Percentiles rank a stretch among this genome's conserved stretches.
phyloP scores from a whole-genome alignment of 2,797 vertebrate species.

The Agapornis canus region DNA sequence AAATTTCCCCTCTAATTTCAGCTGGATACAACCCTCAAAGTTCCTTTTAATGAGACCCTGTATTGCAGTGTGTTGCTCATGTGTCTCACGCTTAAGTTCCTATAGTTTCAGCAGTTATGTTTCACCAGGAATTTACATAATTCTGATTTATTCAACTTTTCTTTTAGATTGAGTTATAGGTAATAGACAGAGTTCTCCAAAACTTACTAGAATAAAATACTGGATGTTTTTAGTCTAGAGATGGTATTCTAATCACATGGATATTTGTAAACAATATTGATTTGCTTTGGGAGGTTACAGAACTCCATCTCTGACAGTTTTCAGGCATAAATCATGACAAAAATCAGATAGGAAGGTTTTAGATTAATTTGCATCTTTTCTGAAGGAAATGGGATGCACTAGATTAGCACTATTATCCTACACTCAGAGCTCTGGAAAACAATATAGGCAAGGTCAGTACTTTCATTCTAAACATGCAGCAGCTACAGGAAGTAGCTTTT shows the following conservation, averaged over 20 bases:
- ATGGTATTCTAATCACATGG: background rate
- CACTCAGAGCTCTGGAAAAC: background rate
- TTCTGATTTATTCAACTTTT: background rate
- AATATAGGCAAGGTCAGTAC: background rate
- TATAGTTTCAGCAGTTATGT: background rate
- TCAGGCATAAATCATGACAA: background rate
- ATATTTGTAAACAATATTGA: background rate
- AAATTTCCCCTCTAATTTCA: background rate
- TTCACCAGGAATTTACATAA: background rate
- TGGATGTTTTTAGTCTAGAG: background rate
- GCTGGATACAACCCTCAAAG: background rate
- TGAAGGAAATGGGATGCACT: background rate
- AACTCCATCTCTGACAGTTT: background rate
- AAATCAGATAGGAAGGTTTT: background rate
- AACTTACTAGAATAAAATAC: background rate
- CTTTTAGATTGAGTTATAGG: background rate
- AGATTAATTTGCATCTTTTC: background rate
- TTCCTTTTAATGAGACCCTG: background rate
- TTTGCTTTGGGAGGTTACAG: background rate
- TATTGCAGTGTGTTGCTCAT: background rate
- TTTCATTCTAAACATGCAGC: background rate
- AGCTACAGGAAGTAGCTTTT: background rate
- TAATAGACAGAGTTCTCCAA: background rate
- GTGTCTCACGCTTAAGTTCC: background rate
- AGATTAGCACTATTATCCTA: background rate